Conservation (phyloP, 2,797 vertebrate species). For the Anguilla anguilla region DNA sequence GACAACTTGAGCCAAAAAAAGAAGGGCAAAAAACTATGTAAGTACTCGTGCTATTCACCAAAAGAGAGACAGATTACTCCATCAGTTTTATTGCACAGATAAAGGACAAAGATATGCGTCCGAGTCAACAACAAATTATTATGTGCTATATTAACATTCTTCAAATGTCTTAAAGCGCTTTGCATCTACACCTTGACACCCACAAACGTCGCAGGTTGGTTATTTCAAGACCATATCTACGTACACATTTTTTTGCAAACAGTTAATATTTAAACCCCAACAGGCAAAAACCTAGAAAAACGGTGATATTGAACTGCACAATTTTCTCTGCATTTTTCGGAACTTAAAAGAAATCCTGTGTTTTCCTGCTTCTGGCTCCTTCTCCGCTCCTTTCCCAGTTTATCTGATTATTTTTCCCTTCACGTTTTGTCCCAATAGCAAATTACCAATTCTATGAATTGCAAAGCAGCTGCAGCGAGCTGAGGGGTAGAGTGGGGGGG, state of each 20-base stretch:
- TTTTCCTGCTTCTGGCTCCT: slow-evolving; percentile 68
- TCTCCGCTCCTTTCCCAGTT: slow-evolving; percentile 76
- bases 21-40: not conserved
- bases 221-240: not conserved
- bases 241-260: slow-evolving; percentile 11
- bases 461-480: slow-evolving; percentile 87
- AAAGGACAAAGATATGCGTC: not conserved
- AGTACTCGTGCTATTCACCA: not conserved
- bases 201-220: not conserved
- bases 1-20: not conserved
- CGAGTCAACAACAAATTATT: not conserved
- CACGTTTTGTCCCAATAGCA: slow-evolving; percentile 92
- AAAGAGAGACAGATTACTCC: not conserved
- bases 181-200: not conserved
- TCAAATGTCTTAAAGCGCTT: not conserved
- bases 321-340: slow-evolving; percentile 64
- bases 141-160: not conserved
- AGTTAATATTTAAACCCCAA: slow-evolving; percentile 43
- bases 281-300: slow-evolving; percentile 38
- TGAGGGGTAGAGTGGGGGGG: slow-evolving; percentile 75
- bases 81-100: not conserved
- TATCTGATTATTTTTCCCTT: slow-evolving; percentile 91
- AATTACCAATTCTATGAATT: slow-evolving; percentile 94
- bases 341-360: slow-evolving; percentile 70
- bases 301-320: slow-evolving; percentile 50